phyloP scores from a whole-genome alignment of 2,113 vertebrate species.

The Oxyruncus cristatus region DNA sequence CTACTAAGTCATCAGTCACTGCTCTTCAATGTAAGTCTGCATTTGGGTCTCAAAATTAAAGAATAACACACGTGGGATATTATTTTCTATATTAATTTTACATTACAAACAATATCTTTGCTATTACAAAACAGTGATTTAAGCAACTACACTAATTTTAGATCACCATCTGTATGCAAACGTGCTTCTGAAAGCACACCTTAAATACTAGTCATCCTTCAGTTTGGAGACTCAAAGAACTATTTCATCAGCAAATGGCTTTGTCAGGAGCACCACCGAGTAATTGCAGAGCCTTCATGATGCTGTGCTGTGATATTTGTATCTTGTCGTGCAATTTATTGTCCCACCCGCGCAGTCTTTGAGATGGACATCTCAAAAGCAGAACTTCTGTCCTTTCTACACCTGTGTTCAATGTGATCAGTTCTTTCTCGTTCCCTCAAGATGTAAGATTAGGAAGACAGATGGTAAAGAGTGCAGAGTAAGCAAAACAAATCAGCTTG shows the following conservation, averaged over 20 bases:
- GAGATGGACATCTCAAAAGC: background rate
- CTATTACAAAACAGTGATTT: slow-evolving; percentile 37
- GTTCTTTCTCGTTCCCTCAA: background rate
- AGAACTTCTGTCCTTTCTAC: background rate
- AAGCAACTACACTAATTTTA: slow-evolving; percentile 51
- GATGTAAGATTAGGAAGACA: background rate
- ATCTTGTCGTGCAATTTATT: background rate
- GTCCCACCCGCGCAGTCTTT: background rate
- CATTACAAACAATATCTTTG: background rate
- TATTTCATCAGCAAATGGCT: slow-evolving; percentile 40
- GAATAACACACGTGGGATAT: background rate
- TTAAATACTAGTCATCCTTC: background rate
- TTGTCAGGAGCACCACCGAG: background rate
- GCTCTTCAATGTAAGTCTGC: background rate
- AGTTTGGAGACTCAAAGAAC: background rate
- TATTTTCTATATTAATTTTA: background rate
- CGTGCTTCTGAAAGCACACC: slow-evolving; percentile 1
- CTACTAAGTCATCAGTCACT: background rate
- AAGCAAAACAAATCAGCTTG: background rate
- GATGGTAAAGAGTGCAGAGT: background rate
- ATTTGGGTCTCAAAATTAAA: background rate
- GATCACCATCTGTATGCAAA: background rate
- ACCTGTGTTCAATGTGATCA: fast-evolving
- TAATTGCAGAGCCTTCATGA: background rate
- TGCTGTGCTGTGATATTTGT: background rate